These are phyloP conservation scores for Drosophila melanogaster DNA, from an alignment of 1,140 invertebrate species.

Conservation along the genomic window DNA sequence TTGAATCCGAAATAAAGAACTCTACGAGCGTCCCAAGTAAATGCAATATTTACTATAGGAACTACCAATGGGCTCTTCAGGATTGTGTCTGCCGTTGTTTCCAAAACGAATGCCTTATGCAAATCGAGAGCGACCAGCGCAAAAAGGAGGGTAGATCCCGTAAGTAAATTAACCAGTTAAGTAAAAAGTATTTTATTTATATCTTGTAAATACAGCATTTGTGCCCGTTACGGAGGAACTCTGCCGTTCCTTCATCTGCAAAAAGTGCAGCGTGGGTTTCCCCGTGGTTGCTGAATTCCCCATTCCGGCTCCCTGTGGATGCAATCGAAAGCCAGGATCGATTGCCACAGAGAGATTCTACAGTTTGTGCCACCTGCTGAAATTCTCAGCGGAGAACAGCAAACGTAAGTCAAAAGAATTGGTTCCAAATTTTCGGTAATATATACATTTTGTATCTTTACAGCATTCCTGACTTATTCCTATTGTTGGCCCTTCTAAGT, in stretches of 20 bases:
- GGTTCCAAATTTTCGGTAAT: fast-evolving
- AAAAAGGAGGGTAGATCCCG: neutral
- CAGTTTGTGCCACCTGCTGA: conserved; percentile 19
- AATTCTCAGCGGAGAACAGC: conserved; percentile 19
- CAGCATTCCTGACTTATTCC: conserved; percentile 25
- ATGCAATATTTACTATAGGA: conserved; percentile 19
- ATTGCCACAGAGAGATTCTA: conserved; percentile 9
- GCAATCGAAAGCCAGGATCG: conserved; percentile 32
- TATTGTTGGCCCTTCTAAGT: neutral
- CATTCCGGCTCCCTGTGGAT: conserved; percentile 23
- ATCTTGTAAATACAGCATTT: neutral
- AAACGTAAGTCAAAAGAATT: conserved; percentile 10
- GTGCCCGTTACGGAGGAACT: conserved; percentile 25
- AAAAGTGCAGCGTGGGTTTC: neutral
- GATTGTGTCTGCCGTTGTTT: conserved; percentile 25
- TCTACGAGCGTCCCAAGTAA: neutral
- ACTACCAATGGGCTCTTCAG: conserved; percentile 20
- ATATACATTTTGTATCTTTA: neutral
- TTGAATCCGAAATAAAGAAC: neutral
- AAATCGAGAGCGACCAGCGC: conserved; percentile 10
- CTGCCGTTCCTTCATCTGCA: conserved; percentile 18
- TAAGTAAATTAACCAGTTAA: neutral
- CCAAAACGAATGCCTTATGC: conserved; percentile 28
- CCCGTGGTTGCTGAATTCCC: conserved; percentile 26
- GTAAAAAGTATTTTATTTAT: neutral